phyloP scores from a whole-genome alignment of 2,797 vertebrate species.

The Falco concolor region DNA sequence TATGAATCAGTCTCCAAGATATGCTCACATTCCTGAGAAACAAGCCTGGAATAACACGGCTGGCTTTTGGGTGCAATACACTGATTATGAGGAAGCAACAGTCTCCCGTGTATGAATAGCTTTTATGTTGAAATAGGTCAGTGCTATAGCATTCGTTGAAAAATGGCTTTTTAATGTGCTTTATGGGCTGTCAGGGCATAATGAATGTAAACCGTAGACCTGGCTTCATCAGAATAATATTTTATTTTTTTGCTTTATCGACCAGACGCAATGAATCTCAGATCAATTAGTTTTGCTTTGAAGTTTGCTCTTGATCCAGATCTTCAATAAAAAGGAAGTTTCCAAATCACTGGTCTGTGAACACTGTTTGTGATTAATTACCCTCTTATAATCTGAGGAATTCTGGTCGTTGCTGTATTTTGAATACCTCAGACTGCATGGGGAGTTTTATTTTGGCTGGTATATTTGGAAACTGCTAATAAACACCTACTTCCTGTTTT shows the following conservation, averaged over 20 bases:
- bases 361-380: conserved; percentile 80
- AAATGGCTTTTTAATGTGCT: conserved; percentile 58
- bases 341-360: conserved; percentile 78
- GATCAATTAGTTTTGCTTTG: conserved; percentile 75
- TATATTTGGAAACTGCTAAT: conserved; percentile 80
- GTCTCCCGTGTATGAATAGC: conserved; percentile 43
- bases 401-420: conserved; percentile 74
- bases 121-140: conserved; percentile 52
- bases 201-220: conserved; percentile 35
- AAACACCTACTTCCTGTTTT: conserved; percentile 82
- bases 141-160: not conserved
- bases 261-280: conserved; percentile 69
- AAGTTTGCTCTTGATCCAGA: conserved; percentile 75
- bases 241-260: conserved; percentile 62
- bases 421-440: conserved; percentile 75
- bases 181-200: conserved; percentile 43
- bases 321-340: conserved; percentile 76
- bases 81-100: conserved; percentile 41
- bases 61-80: conserved; percentile 25
- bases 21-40: conserved; percentile 60
- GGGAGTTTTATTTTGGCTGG: conserved; percentile 79
- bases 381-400: conserved; percentile 80
- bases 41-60: conserved; percentile 60
- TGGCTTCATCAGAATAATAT: conserved; percentile 1
- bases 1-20: conserved; percentile 52